Evolutionary conservation across 2,888 invertebrate genomes (phyloP).

Genomic region (Myopa testacea): DNA sequence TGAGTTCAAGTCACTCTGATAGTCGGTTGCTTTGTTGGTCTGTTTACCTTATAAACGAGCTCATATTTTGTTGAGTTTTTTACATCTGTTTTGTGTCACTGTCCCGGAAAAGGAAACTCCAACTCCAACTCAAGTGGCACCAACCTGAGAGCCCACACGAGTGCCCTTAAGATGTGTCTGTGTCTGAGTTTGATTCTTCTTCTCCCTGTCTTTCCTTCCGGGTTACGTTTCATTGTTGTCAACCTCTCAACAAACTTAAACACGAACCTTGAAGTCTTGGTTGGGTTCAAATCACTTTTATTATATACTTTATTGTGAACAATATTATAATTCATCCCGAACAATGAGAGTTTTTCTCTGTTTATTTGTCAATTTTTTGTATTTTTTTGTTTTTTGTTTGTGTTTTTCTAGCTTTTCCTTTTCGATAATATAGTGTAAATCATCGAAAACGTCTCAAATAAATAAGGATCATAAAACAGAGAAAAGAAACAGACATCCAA

Average conservation of each 20-base stretch:
- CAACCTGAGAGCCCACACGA: background rate
- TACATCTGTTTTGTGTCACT: background rate
- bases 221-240: slow-evolving; percentile 1
- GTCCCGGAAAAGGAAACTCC: background rate
- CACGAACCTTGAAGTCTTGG: background rate
- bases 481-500: background rate
- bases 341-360: no score
- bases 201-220: slow-evolving; percentile 4
- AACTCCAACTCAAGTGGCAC: background rate
- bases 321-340: no score
- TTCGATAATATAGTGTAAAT: slow-evolving; percentile 32
- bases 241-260: slow-evolving; percentile 4
- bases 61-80: background rate
- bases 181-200: background rate
- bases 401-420: background rate
- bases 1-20: background rate
- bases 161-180: background rate
- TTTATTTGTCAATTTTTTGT: background rate
- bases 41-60: background rate
- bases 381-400: background rate
- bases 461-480: slow-evolving; percentile 26
- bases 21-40: background rate
- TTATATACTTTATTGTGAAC: no score
- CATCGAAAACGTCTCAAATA: slow-evolving; percentile 24
- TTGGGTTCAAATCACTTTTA: background rate